Evolutionary conservation across 2,113 vertebrate genomes (phyloP), one percentile per base, ranked within the genome.

Genomic region (Nothoprocta pentlandii): DNA sequence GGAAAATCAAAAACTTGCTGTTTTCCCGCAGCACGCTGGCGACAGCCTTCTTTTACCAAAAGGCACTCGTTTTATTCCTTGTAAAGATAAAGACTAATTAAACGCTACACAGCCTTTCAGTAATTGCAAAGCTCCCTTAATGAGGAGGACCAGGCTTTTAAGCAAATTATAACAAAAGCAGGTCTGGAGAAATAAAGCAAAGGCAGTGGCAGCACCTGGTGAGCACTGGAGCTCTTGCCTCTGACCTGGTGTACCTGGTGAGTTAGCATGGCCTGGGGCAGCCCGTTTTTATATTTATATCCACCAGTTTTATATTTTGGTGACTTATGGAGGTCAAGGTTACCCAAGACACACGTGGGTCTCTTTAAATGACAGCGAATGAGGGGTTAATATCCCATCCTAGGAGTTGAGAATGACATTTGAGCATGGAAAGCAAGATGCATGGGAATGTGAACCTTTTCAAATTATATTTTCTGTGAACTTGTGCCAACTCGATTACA

Each of bases 41-140:
- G 93, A 68, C 82, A 87, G 46, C 90, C 88, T 95, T 88, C 94
- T 94, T 92, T 90, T 94, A 92, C 96, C 92, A 96, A 94, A 97
- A 97, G 87, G 66, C 92, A 70, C 82, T 95, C 10, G 4, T 94
- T 97, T 96, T 96, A 94, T 96, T 92, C 90, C 93, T 95, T 97
- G 96, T 97, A 96, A 95, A 96, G 95, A 94, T 97, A 97, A 97
- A 96, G 95, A 70, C 90, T 97, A 97, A 97, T 97, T 97, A 97
- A 97, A 96, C 93, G 94, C 91, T 97, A 95, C 94, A 96, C 89
- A 91, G 93, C 51, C 77, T 95, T 97, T 92, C 91, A 95, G 70
- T 95, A 94, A 96, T 95, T 95, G 89, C 86, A 81, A 93, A 93
- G 89, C 95, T 87, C 36, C 15, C 20, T 71, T 96, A 97, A 92